Evolutionary conservation across 2,888 invertebrate species (phyloP), one percentile per base, ranked within the genome.

Genomic region (Dolichomitus sp.): DNA sequence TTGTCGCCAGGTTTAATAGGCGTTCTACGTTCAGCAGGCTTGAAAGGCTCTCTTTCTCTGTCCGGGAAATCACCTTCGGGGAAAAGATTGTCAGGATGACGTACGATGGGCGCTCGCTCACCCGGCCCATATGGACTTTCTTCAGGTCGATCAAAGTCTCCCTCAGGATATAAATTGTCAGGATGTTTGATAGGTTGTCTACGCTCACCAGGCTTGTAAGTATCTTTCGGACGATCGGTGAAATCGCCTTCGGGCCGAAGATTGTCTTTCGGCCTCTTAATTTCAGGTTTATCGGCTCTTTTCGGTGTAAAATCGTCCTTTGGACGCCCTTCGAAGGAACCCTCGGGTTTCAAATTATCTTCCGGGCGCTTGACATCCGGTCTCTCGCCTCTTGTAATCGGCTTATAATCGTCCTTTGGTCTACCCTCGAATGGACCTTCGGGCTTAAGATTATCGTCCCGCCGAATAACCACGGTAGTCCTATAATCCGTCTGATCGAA

Each of bases 401-500:
- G 93, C 83, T 90, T 94, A 6, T 85, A 90, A 85, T 94, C 94
- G 61, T 92, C 90, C 42, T 87, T 93, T 0, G 94, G 94, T 9
- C 90, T 93, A 7, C 94, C 94, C 85, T 95, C 94, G 89, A 95
- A 94, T 33, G 92, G 92, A 9, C 95, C 95, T 90, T 95, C 95
- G 0, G 94, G 94, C 65, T 87, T 92, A 27, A 95, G 87, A 90
- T 95, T 95, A 86, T 95, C 95, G 42, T 87, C 90, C 11, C 89
- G 89, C 78, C 87, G 88, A 14, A 91, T 85, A 19, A 89, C 83
- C 2, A 87, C 65, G 0, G 89, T 91, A 65, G 84, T 93, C 66
- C 87, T 88, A 48, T 95, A 94, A 91, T 96, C 95, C 11, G 94
- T 95, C 85, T 95, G 94, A 90, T 96, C 95, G 84, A 95, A 96